Base-by-base conservation (phyloP, 1,140 invertebrate species). In the Anoplolepis gracilipes region DNA sequence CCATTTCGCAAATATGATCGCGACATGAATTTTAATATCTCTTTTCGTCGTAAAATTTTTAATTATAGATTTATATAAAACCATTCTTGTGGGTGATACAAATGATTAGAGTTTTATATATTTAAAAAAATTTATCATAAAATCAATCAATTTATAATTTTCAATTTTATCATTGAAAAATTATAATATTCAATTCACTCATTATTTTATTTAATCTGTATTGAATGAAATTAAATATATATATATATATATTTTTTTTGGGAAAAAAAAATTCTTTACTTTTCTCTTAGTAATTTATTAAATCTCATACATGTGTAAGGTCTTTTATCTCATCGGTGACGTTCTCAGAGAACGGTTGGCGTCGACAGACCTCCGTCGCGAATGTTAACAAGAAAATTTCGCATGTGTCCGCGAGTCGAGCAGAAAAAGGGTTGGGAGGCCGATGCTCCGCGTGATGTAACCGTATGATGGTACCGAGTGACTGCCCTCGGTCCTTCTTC, bases 371-470 rank as follows among this genome's bases (percentile, higher is more conserved):
- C 53, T 55, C 53, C 62, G 28, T 69, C 39, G 76, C 49, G 69
- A 30, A 25, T 13, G 59, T 25, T 65, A 67, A 75, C 39, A 72
- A 75, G 49, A 85, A 73, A 65, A 61, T 69, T 81, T 87, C 39
- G 33, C 84, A 49, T 59, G 42, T 65, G 76, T 65, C 30, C 36
- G 55, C 55, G 33, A 85, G 36, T 13, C 39, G 70, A 30, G 25
- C n/a, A 79, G 36, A 81, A 28, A 85, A 67, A 78, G 72, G 59
- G 25, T 49, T 77, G 81, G 39, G 57, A 39, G 72, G 73, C 81
- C 72, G 81, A 76, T 84, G 81, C 70, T 76, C 72, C 55, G 67
- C 78, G n/a, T 82, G 78, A 82, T 82, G 78, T 82, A 82, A 82
- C 78, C 67, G 28, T 36, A 16, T 39, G 61, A 19, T 62, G 22